Evolutionary conservation across 1,140 invertebrate species (phyloP).

Genomic region (Lepidostoma basale): DNA sequence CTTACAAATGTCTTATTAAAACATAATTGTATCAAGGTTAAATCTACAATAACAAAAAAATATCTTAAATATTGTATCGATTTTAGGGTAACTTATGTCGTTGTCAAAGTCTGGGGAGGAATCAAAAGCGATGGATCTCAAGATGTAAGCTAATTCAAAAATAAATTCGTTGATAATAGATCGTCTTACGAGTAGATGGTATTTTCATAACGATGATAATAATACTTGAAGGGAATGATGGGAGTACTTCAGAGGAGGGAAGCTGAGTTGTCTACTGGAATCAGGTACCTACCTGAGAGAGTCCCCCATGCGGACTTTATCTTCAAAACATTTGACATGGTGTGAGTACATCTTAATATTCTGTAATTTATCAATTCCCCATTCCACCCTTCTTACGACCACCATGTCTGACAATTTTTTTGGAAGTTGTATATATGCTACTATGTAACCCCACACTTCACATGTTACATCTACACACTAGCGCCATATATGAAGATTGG

Average conservation of each 20-base stretch:
- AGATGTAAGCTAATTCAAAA: slow-evolving; percentile 6
- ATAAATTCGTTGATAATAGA: background rate
- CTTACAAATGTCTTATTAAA: too few species aligned
- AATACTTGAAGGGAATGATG: slow-evolving; percentile 35
- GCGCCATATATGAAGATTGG: too few species aligned
- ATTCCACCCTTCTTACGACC: background rate
- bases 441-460: too few species aligned
- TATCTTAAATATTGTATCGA: background rate
- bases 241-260: slow-evolving; percentile 28
- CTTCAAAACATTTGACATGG: slow-evolving; percentile 22
- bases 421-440: too few species aligned
- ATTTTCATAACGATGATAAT: background rate
- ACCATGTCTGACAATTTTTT: too few species aligned
- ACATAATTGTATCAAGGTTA: too few species aligned
- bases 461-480: too few species aligned
- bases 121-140: slow-evolving; percentile 25
- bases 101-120: slow-evolving; percentile 29
- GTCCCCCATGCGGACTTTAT: slow-evolving; percentile 13
- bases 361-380: background rate
- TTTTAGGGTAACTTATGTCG: slow-evolving; percentile 25
- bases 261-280: slow-evolving; percentile 27
- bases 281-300: slow-evolving; percentile 17
- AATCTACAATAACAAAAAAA: background rate
- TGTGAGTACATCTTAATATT: slow-evolving; percentile 1
- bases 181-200: background rate